These are phyloP conservation scores for Hippocampus abdominalis DNA, from an alignment of 2,113 vertebrate species.

Conservation along the genomic window DNA sequence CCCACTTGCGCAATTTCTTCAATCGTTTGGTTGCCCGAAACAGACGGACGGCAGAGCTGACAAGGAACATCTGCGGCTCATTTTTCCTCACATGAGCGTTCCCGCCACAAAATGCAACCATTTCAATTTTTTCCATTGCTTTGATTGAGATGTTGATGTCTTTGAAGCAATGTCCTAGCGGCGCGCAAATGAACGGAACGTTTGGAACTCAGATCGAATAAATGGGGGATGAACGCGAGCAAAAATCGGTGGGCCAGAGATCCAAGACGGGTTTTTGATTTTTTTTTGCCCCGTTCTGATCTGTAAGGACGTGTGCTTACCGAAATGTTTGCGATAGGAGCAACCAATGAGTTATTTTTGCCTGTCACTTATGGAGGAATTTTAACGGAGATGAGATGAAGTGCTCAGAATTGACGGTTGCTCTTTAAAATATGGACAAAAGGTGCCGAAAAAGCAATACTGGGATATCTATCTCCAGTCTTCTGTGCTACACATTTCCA, in stretches of 20 bases:
- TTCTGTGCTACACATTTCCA: not conserved
- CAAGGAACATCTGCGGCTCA: constrained; percentile 50
- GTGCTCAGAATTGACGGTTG: too few species aligned
- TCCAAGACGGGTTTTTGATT: not conserved
- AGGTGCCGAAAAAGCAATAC: too few species aligned
- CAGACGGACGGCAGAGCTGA: constrained; percentile 42
- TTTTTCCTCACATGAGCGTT: constrained; percentile 41
- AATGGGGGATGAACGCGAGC: not conserved
- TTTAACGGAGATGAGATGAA: not conserved
- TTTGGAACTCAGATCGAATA: constrained; percentile 1
- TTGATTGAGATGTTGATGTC: constrained; percentile 12
- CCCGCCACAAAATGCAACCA: constrained; percentile 14
- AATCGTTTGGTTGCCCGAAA: constrained; percentile 38
- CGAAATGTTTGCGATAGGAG: not conserved
- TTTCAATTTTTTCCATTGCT: constrained; percentile 20
- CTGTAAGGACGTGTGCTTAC: not conserved
- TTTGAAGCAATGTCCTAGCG: constrained; percentile 3
- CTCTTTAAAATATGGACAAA: not conserved
- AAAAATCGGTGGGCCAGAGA: not conserved
- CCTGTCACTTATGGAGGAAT: not conserved
- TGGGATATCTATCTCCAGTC: not conserved
- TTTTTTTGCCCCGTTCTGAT: not conserved
- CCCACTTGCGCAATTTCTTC: constrained; percentile 37
- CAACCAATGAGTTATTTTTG: not conserved
- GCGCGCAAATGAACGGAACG: not conserved